Evolutionary conservation across 2,797 vertebrate genomes (phyloP).

Genomic region (Enteromius paludinosus): DNA sequence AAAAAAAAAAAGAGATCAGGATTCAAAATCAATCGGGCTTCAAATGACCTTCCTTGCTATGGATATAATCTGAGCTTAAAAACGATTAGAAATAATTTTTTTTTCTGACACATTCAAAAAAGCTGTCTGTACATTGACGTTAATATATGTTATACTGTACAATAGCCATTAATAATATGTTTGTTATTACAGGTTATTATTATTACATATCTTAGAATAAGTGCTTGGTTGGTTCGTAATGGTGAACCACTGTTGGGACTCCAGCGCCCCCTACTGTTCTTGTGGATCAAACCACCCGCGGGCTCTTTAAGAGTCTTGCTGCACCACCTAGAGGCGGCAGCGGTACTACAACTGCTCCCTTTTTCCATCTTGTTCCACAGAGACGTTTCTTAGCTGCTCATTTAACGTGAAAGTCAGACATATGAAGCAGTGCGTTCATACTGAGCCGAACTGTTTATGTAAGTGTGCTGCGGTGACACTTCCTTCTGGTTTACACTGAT

Average conservation of each 20-base stretch:
- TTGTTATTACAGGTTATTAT: slow-evolving; percentile 52
- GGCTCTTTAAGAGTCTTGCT: slow-evolving; percentile 17
- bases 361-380: neutral
- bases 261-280: slow-evolving; percentile 23
- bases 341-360: neutral
- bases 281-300: neutral
- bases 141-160: slow-evolving; percentile 59
- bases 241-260: slow-evolving; percentile 27
- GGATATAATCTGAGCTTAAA: slow-evolving; percentile 42
- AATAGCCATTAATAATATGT: slow-evolving; percentile 50
- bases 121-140: slow-evolving; percentile 76
- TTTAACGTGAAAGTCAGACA: slow-evolving; percentile 2
- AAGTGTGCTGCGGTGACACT: slow-evolving; percentile 10
- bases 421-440: slow-evolving; percentile 1
- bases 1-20: slow-evolving; percentile 27
- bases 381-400: slow-evolving; percentile 6
- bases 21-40: slow-evolving; percentile 15
- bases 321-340: neutral
- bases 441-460: neutral
- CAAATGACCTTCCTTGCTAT: slow-evolving; percentile 35
- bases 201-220: slow-evolving; percentile 49
- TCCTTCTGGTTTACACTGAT: neutral
- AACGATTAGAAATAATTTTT: slow-evolving; percentile 39
- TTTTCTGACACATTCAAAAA: slow-evolving; percentile 76
- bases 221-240: slow-evolving; percentile 39